Evolutionary conservation across 2,888 invertebrate genomes (phyloP), one percentile per base, ranked within the genome.

Genomic region (Dasypolia templi): DNA sequence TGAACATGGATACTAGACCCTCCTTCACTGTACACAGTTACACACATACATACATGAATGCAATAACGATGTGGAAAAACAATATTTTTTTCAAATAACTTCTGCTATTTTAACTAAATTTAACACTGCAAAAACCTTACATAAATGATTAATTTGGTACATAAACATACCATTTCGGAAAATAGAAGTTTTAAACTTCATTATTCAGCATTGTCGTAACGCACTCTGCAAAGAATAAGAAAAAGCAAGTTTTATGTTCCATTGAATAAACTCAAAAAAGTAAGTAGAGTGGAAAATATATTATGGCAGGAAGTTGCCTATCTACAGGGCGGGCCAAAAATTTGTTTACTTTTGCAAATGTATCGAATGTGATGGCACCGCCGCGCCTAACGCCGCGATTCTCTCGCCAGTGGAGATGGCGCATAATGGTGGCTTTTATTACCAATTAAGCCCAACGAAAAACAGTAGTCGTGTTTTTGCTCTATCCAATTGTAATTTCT

Each of bases 161-260:
- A 79, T 64, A 71, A 67, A 75, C 64, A 69, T 74, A 81, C 87
- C 82, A 75, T 53, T 64, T 29, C 55, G 55, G 58, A 68, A 76
- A 64, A 78, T 72, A 75, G 62, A 53, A 69, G 58, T 69, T 77
- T 67, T 35, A 63, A 70, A 67, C 74, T 67, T 72, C 69, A 77
- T 93, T 94, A 96, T 87, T 96, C 96, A 29, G 96, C 95, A 88
- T 96, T 91, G 87, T 96, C 96, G 85, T 96, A 96, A 77, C 96
- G 95, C 59, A 96, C 95, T 89, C 96, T 96, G 96, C n/a, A 64
- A 77, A 68, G 11, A 66, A 63, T n/a, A 22, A 65, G n/a, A 65
- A 51, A 71, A 63, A 11, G 4, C 42, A 56, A 26, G 3, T 6
- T 49, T 39, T n/a, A 22, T 46, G 46, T 39, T 64, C n/a, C 11